Evolutionary conservation across 2,888 invertebrate genomes (phyloP), one percentile per base, ranked within the genome.

Genomic region (Fissipunctia ypsillon): DNA sequence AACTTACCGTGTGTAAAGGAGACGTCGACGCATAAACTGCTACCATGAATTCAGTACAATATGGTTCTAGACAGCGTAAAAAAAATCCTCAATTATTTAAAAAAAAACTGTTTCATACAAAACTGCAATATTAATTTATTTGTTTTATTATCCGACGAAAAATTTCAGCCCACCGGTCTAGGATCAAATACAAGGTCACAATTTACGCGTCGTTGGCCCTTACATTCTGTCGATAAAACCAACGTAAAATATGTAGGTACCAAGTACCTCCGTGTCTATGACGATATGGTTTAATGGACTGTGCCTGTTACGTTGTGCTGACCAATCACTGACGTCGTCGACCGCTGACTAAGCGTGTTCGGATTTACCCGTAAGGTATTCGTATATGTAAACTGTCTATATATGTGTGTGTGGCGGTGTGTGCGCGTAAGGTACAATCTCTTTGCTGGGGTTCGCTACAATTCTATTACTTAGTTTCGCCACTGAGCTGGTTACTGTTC

Each of bases 271-370:
- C 54, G 43, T 65, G 75, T 76, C 79, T 84, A 82, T 72, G 73
- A 82, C 57, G 82, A 80, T 82, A 71, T 65, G 80, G 87, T 75
- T 80, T 80, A 85, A 86, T 85, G 87, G 84, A 85, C 76, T 75
- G 87, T 84, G 73, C 65, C 77, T 59, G 57, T 45, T 52, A 50
- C 76, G 76, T 72, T 73, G 48, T 75, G 85, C 84, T 85, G 87
- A 85, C 83, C 73, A 64, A 56, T 56, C 76, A 73, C 48, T 61
- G 43, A 66, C 35, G 70, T 60, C 76, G 38, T 38, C 38, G 38
- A 74, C n/a, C 73, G 80, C 76, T 85, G 87, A 85, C 83, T 86
- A 67, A 60, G 83, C 83, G 54, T 68, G 63, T 54, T 73, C 82
- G 28, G 76, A 57, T 79, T 76, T 76, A 71, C 75, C 76, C 71